A percentile compares a stretch with the other conserved stretches of the same genome.
Conservation (phyloP, 2,888 invertebrate genomes). For the Ethmia dodecea region DNA sequence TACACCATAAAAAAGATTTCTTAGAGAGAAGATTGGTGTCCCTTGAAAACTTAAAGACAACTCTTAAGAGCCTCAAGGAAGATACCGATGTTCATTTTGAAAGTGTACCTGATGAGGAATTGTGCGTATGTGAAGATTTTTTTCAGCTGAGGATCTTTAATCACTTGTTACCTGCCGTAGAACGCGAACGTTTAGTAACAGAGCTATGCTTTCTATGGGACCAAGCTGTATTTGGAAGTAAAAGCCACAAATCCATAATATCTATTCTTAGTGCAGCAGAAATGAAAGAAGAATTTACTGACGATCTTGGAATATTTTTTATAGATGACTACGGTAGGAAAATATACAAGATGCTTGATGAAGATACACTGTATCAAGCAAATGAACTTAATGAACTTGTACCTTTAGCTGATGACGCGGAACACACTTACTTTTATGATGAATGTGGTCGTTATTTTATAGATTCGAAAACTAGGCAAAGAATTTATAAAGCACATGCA, state of each 20-base stretch:
- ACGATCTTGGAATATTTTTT: constrained; percentile 55
- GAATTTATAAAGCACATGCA: constrained; percentile 57
- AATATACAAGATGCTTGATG: constrained; percentile 52
- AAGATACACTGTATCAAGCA: constrained; percentile 47
- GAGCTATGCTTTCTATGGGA: constrained; percentile 62
- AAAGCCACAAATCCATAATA: constrained; percentile 46
- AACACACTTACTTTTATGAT: constrained; percentile 59
- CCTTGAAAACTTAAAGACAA: constrained; percentile 50
- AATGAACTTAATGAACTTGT: constrained; percentile 58
- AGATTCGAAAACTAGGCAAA: constrained; percentile 44
- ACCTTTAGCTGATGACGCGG: constrained; percentile 48
- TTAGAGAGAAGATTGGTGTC: constrained; percentile 43
- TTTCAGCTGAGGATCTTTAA: constrained; percentile 61
- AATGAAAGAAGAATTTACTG: constrained; percentile 54
- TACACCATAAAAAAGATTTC: constrained; percentile 51
- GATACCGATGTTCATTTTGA: constrained; percentile 27
- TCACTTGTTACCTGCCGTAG: constrained; percentile 44
- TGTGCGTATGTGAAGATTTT: constrained; percentile 56
- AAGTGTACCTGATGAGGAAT: constrained; percentile 31
- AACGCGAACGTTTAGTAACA: constrained; percentile 56
- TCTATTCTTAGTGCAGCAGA: constrained; percentile 60
- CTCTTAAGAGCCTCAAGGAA: constrained; percentile 38
- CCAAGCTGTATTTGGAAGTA: constrained; percentile 49
- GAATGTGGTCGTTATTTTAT: constrained; percentile 65
- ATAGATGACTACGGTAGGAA: constrained; percentile 59